phyloP scores from a whole-genome alignment of 2,888 invertebrate genomes.

The Galeruca laticollis region DNA sequence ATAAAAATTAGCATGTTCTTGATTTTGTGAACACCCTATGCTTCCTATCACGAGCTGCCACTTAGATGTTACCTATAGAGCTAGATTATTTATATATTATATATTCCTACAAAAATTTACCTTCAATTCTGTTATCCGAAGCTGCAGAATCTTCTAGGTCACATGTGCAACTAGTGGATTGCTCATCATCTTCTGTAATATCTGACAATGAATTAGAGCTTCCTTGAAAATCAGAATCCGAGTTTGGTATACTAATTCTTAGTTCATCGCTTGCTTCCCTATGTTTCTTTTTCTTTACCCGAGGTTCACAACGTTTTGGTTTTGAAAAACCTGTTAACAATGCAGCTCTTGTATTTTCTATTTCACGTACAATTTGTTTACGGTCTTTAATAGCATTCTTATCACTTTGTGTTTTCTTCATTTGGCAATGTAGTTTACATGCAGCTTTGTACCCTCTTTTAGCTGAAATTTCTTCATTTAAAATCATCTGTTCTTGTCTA shows the following conservation, averaged over 20 bases:
- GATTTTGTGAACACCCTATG: no score
- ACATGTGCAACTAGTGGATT: slow-evolving; percentile 40
- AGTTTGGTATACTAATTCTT: slow-evolving; percentile 50
- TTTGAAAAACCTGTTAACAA: slow-evolving; percentile 25
- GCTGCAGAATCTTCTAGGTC: not conserved
- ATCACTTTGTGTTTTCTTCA: slow-evolving; percentile 51
- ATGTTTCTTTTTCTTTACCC: slow-evolving; percentile 26
- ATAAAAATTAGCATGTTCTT: no score
- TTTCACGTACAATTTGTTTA: slow-evolving; percentile 62
- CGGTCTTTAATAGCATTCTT: slow-evolving; percentile 56
- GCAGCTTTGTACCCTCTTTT: slow-evolving; percentile 65
- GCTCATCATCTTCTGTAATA: slow-evolving; percentile 13
- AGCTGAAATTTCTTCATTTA: slow-evolving; percentile 56
- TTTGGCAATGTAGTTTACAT: slow-evolving; percentile 61
- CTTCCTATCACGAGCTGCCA: no score
- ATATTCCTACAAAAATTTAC: not conserved
- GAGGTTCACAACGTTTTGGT: slow-evolving; percentile 16
- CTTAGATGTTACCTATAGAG: no score
- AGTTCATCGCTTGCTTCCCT: slow-evolving; percentile 44
- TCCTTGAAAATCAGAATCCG: slow-evolving; percentile 20
- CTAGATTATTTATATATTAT: no score
- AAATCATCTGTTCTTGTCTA: slow-evolving; percentile 42
- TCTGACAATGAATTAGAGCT: slow-evolving; percentile 2
- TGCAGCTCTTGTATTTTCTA: slow-evolving; percentile 45
- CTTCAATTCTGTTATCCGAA: not conserved